Base-by-base conservation (phyloP, 2,888 invertebrate genomes). In the Acleris emargana region DNA sequence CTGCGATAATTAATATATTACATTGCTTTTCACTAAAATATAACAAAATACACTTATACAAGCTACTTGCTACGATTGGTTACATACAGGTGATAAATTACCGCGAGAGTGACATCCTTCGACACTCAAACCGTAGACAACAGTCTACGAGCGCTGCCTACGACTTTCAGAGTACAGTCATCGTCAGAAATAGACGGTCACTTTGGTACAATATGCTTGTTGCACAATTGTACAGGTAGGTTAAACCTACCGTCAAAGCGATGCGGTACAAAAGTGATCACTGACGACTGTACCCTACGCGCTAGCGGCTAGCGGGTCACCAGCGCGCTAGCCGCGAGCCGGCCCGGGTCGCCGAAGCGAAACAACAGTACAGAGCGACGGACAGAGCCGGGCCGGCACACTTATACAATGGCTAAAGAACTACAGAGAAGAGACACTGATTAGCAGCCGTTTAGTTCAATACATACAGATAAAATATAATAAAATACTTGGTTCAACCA, bases 31-130 rank as follows among this genome's bases (percentile, higher is more conserved):
- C 80, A 79, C 83, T 84, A 84, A 75, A 78, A 77, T 86, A 86
- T 79, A 88, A 86, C 84, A 82, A 83, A 84, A 86, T 89, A 89
- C 88, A 89, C 88, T 87, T 89, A 87, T 78, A 85, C 82, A 84
- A 82, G 80, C 87, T 88, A 87, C 77, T 76, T 73, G 72, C 87
- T 86, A 89, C 80, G 73, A 76, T 75, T 77, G 80, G 78, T 72
- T 80, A 80, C 73, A 78, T 76, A 81, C 76, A 74, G 80, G 82
- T 81, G 84, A 88, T 87, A 86, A 77, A 75, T 76, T 77, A 79
- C 74, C 71, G 69, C 67, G 69, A 69, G 60, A 69, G 72, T 72
- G 67, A 63, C 64, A 71, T 60, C 67, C 61, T 60, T 60, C 64
- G 68, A 69, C 68, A 68, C 67, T 69, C 68, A 45, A 69, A 50